Evolutionary conservation across 2,888 invertebrate genomes (phyloP).

Genomic region (Augiades crinisus): DNA sequence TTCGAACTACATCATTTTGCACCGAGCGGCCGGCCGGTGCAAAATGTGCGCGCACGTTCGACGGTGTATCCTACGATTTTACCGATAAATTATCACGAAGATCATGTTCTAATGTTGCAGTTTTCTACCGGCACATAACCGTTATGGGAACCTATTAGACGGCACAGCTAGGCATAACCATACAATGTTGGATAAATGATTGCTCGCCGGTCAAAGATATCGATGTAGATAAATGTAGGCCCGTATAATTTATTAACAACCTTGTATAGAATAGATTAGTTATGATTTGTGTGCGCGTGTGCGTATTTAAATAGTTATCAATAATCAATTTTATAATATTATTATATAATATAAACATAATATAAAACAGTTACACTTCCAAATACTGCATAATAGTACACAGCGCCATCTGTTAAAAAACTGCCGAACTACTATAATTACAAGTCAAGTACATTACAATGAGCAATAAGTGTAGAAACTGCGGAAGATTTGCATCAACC

Average conservation of each 20-base stretch:
- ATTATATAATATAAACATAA: too few relatives aligned
- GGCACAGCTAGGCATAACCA: constrained; percentile 21
- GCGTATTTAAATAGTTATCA: constrained; percentile 24
- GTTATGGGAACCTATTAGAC: constrained; percentile 54
- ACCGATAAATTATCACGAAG: constrained; percentile 73
- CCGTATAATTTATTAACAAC: constrained; percentile 24
- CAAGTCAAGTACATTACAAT: not conserved
- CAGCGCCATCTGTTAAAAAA: not conserved
- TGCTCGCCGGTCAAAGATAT: constrained; percentile 21
- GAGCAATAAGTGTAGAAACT: too few relatives aligned
- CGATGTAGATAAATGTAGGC: constrained; percentile 23
- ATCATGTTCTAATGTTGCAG: constrained; percentile 67
- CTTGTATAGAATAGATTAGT: constrained; percentile 24
- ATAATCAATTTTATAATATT: constrained; percentile 25
- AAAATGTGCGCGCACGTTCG: constrained; percentile 45
- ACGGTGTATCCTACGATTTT: constrained; percentile 60
- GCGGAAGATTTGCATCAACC: not conserved
- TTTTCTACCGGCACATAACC: constrained; percentile 52
- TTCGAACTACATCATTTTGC: constrained; percentile 36
- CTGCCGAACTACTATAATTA: not conserved
- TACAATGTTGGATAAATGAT: constrained; percentile 24
- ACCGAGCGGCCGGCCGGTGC: constrained; percentile 44
- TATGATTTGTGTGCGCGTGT: constrained; percentile 14
- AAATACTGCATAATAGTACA: too few relatives aligned
- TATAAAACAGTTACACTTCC: too few relatives aligned